Percentiles rank a stretch among this genome's conserved stretches.
phyloP scores from a whole-genome alignment of 2,113 vertebrate genomes.

The Etia nguti region DNA sequence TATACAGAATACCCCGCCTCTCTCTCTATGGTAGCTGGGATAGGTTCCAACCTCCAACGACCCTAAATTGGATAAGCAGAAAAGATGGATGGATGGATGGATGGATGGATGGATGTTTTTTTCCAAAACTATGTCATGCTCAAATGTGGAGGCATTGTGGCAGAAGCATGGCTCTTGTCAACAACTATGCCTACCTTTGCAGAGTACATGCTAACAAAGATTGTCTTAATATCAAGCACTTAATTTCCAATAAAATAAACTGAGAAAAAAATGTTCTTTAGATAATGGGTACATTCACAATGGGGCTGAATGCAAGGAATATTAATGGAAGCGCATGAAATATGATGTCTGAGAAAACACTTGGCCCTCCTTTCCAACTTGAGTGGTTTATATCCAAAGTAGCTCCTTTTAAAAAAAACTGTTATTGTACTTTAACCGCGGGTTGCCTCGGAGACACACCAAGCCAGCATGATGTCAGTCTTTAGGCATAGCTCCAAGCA shows the following conservation, averaged over 20 bases:
- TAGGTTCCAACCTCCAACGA: neutral
- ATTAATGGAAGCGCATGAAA: neutral
- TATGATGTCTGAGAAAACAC: neutral
- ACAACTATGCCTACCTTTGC: neutral
- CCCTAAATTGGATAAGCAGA: neutral
- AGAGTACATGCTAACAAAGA: neutral
- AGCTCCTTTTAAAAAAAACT: neutral
- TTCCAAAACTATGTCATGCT: neutral
- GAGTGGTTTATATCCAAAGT: neutral
- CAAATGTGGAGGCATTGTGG: neutral
- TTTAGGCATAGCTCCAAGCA: slow-evolving; percentile 1
- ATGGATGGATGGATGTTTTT: neutral
- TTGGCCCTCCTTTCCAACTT: neutral
- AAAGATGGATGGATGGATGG: neutral
- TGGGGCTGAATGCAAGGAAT: neutral
- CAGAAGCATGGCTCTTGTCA: neutral
- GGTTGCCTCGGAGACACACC: neutral
- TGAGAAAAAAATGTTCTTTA: neutral
- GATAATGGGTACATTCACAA: neutral
- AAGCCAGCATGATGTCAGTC: slow-evolving; percentile 6
- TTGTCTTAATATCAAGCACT: neutral
- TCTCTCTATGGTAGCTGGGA: neutral
- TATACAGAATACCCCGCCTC: neutral
- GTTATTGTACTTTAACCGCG: neutral
- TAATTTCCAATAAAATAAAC: neutral